These are phyloP conservation scores for Podocnemis expansa DNA, from an alignment of 2,113 vertebrate species.

Conservation along the genomic window DNA sequence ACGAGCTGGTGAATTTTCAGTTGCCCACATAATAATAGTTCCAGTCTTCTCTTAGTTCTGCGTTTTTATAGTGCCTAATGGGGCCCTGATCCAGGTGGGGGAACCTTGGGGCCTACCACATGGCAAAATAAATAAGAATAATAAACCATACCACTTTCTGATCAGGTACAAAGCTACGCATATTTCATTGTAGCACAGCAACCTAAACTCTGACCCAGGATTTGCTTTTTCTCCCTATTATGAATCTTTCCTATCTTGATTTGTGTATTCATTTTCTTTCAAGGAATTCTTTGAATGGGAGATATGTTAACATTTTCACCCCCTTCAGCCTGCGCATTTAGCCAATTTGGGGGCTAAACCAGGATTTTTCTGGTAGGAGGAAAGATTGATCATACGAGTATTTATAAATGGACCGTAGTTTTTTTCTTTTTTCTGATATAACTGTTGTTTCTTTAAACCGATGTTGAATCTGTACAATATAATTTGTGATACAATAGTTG, in stretches of 20 bases:
- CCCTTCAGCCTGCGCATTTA: accelerated
- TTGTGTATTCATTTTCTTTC: background rate
- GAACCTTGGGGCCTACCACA: background rate
- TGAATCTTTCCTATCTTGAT: accelerated
- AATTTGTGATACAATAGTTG: slow-evolving; percentile 64
- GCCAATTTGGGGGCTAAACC: background rate
- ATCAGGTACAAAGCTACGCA: background rate
- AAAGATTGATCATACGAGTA: slow-evolving; percentile 41
- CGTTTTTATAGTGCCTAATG: background rate
- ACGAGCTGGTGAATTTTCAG: background rate
- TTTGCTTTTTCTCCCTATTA: background rate
- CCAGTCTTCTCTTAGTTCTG: background rate
- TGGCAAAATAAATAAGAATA: background rate
- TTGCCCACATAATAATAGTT: background rate
- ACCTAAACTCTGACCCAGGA: background rate
- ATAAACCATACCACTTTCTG: background rate
- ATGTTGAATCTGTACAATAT: slow-evolving; percentile 31
- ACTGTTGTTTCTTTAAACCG: background rate
- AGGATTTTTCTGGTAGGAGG: slow-evolving; percentile 64
- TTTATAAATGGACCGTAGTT: slow-evolving; percentile 50
- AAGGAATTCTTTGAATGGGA: background rate
- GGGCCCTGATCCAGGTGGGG: background rate
- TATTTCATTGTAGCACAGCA: background rate
- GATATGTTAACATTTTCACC: background rate
- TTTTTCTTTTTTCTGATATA: slow-evolving; percentile 43